A percentile compares a stretch with the other conserved stretches of the same genome.
These are phyloP conservation scores for Apostichopus leukothele DNA, from an alignment of 53 echinoderm and acorn worm species.

Conservation along the genomic window DNA sequence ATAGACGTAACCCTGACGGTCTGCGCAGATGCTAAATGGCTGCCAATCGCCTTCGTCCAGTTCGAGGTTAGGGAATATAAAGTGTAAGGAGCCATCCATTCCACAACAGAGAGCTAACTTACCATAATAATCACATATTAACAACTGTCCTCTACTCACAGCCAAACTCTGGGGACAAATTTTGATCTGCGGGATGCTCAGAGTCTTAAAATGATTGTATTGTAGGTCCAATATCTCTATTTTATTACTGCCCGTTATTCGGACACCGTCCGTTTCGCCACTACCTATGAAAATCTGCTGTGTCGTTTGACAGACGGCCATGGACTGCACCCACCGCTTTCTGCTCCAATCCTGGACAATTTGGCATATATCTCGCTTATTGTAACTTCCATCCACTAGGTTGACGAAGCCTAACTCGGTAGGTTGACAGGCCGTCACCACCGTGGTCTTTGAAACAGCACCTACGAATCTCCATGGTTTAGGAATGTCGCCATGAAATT, in stretches of 20 bases:
- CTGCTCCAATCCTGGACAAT: neutral
- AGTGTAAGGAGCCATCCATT: neutral
- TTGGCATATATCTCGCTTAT: neutral
- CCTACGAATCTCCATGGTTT: conserved; percentile 30
- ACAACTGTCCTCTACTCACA: neutral
- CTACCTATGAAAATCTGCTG: neutral
- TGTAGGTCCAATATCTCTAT: conserved; percentile 11
- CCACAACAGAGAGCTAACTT: conserved; percentile 31
- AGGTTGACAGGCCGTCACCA: conserved; percentile 25
- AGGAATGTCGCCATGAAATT: conserved; percentile 1
- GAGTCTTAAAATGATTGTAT: neutral
- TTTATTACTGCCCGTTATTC: conserved; percentile 15
- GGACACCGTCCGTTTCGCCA: conserved; percentile 19
- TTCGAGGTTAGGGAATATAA: conserved; percentile 29
- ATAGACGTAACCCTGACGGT: conserved; percentile 14
- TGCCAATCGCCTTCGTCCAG: conserved; percentile 38
- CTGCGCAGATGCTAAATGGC: conserved; percentile 25
- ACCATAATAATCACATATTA: conserved; percentile 35
- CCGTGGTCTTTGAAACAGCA: neutral
- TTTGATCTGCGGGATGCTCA: neutral
- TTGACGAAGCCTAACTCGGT: conserved; percentile 20
- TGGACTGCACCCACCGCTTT: conserved; percentile 26
- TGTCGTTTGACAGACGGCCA: neutral
- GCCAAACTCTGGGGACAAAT: conserved; percentile 22
- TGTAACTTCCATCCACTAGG: neutral